Evolutionary conservation across 2,888 invertebrate species (phyloP).

Genomic region (Leptopterna dolabrata): DNA sequence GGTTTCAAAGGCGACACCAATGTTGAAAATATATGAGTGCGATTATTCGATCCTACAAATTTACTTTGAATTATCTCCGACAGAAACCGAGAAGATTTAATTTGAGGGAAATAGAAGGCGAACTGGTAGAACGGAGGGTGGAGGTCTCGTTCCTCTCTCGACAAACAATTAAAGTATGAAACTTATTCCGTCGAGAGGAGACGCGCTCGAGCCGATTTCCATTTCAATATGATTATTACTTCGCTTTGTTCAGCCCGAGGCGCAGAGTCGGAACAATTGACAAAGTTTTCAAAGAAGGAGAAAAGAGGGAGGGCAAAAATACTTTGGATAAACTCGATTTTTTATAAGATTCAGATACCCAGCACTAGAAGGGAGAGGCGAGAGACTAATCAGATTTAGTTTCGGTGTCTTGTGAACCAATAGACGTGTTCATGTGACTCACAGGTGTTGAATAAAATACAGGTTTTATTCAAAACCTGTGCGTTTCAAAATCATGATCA

Average conservation of each 20-base stretch:
- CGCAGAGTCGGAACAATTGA: conserved; percentile 48
- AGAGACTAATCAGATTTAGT: conserved; percentile 8
- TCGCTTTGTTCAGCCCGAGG: conserved; percentile 49
- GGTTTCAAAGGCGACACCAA: too few relatives aligned
- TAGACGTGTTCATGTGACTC: not conserved
- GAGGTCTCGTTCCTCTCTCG: not conserved
- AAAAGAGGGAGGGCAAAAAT: not conserved
- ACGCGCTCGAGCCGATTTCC: conserved; percentile 37
- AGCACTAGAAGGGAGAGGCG: not conserved
- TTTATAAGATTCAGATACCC: conserved; percentile 40
- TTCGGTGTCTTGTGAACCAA: not conserved
- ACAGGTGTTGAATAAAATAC: too few relatives aligned
- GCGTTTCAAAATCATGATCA: too few relatives aligned
- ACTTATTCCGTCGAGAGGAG: conserved; percentile 44
- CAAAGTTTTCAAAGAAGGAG: conserved; percentile 41
- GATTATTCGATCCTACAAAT: conserved; percentile 43
- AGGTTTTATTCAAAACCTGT: too few relatives aligned
- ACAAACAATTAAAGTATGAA: conserved; percentile 57
- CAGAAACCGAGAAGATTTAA: conserved; percentile 44
- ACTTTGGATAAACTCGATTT: conserved; percentile 51
- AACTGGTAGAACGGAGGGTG: not conserved
- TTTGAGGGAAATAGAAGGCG: conserved; percentile 30
- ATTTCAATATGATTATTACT: conserved; percentile 56
- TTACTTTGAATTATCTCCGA: conserved; percentile 46
- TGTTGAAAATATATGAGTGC: not conserved